Percentiles rank a stretch among this genome's conserved stretches.
Evolutionary conservation across 1,140 invertebrate species (phyloP).

Genomic region (roundworm (Caenorhabditis elegans)): WBcel235 BX284604.4:11521001-11521500

Average conservation of each 20-base stretch:
- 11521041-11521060: too few relatives aligned
- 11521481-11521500: constrained; percentile 73
- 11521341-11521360: constrained; percentile 95
- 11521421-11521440: constrained; percentile 75
- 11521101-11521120: too few relatives aligned
- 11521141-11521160: neutral
- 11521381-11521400: constrained; percentile 95
- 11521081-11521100: too few relatives aligned
- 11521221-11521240: neutral
- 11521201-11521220: neutral
- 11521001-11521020: neutral
- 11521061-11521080: too few relatives aligned
- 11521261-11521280: too few relatives aligned
- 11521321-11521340: constrained; percentile 70
- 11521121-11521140: neutral
- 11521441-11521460: neutral
- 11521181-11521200: neutral
- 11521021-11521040: neutral
- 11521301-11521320: constrained; percentile 45
- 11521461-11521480: constrained; percentile 75
- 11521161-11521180: neutral
- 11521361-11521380: constrained; percentile 93
- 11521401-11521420: constrained; percentile 98
- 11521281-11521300: too few relatives aligned
- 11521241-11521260: neutral